These are phyloP conservation scores for Myotis brandtii DNA, from an alignment of 2,113 vertebrate genomes.

Conservation along the genomic window DNA sequence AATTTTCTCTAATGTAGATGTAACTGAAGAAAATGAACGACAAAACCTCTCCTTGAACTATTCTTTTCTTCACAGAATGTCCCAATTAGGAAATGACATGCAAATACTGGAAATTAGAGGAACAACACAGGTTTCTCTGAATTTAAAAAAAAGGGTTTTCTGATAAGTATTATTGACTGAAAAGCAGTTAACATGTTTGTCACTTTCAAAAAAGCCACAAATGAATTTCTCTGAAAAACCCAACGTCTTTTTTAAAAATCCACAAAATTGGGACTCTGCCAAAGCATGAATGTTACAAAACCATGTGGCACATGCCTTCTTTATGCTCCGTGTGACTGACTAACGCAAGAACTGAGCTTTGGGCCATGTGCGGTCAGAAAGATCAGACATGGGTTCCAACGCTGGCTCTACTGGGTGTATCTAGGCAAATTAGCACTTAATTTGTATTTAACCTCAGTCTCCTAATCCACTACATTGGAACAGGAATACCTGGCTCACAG, in stretches of 20 bases:
- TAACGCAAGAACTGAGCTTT: not conserved
- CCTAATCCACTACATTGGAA: not conserved
- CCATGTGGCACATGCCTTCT: not conserved
- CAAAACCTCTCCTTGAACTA: not conserved
- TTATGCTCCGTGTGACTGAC: not conserved
- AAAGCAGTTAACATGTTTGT: constrained; percentile 73
- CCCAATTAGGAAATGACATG: not conserved
- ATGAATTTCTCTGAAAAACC: constrained; percentile 73
- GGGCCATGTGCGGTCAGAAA: not conserved
- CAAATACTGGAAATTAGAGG: constrained; percentile 39
- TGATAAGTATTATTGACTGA: constrained; percentile 78
- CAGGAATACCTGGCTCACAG: not conserved
- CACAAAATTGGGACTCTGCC: constrained; percentile 63
- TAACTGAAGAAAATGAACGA: constrained; percentile 18
- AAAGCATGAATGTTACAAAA: constrained; percentile 18
- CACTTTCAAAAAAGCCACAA: constrained; percentile 75
- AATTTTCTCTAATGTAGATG: not conserved
- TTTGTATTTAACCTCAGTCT: not conserved
- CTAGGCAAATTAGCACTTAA: not conserved
- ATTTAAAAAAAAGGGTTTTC: constrained; percentile 63
- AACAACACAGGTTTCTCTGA: constrained; percentile 64
- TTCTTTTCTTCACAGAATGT: constrained; percentile 48
- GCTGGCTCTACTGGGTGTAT: not conserved
- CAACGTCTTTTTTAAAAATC: constrained; percentile 59
- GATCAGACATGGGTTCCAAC: not conserved